Evolutionary conservation across 2,888 invertebrate genomes (phyloP), one percentile per base, ranked within the genome.

Genomic region (Drosophila limbata): DNA sequence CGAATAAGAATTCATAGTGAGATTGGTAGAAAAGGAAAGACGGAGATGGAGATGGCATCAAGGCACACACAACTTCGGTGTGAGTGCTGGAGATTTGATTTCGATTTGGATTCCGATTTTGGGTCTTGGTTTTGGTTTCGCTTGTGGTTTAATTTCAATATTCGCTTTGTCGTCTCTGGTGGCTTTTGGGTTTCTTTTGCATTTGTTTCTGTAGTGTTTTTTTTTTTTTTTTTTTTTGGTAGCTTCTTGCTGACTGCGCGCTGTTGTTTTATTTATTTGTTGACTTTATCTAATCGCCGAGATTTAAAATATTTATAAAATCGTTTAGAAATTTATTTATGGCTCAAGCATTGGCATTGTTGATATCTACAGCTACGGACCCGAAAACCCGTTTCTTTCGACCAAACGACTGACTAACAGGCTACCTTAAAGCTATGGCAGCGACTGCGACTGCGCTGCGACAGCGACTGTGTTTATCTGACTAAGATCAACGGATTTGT

Each of bases 281-380:
- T 84, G 82, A 82, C 83, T 90, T 84, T 90, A 90, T 90, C 89
- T 87, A 90, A 90, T 85, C 89, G 79, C 84, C 69, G 81, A 80
- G 82, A 90, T 89, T 87, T 87, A 84, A 87, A 87, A 89, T 88
- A 87, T 89, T 87, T 87, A 90, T 87, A 80, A 84, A 87, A 84
- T 89, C 89, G 81, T 87, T 89, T 86, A 88, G 81, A 87, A 84
- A 87, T 85, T 81, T 85, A 88, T 88, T 88, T 84, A 89, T 89
- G 90, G 77, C 83, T 64, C 77, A 73, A 51, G 75, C 84, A 86
- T 75, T 85, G 85, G 87, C 89, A 86, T 85, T 89, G 85, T 85
- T 84, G 77, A 85, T 90, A 75, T 85, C 76, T 69, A 64, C 81
- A 62, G 60, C 61, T n/a, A 66, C 56, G 44, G 45, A 51, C 52